phyloP scores from a whole-genome alignment of 2,113 vertebrate species.

The Pachypanchax playfairii region DNA sequence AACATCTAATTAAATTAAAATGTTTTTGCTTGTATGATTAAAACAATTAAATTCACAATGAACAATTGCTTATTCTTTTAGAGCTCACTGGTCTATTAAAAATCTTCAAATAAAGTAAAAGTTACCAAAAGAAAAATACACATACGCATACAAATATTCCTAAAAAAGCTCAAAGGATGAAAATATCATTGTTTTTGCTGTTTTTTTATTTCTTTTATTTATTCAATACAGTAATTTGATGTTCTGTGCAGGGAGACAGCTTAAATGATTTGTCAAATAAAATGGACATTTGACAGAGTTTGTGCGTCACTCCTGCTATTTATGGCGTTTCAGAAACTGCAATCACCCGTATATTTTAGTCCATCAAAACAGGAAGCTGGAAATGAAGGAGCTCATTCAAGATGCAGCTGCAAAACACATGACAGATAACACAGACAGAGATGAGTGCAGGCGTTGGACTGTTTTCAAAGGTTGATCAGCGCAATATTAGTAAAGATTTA shows the following conservation, averaged over 20 bases:
- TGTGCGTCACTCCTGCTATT: slow-evolving; percentile 73
- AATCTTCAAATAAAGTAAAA: too few species aligned
- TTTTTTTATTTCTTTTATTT: slow-evolving; percentile 23
- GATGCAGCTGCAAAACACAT: slow-evolving; percentile 43
- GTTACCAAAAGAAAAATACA: too few species aligned
- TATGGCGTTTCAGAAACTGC: slow-evolving; percentile 57
- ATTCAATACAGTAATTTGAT: slow-evolving; percentile 55
- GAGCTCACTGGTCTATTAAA: too few species aligned
- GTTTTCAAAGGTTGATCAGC: background rate
- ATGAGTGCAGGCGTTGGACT: background rate
- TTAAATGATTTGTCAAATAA: slow-evolving; percentile 54
- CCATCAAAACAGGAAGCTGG: slow-evolving; percentile 61
- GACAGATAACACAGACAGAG: background rate
- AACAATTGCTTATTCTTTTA: too few species aligned
- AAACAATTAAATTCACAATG: too few species aligned
- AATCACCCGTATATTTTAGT: slow-evolving; percentile 58
- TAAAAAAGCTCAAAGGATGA: too few species aligned
- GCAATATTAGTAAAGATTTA: background rate
- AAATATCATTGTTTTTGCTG: background rate
- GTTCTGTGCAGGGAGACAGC: slow-evolving; percentile 51
- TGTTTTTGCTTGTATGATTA: too few species aligned
- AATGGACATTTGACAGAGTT: slow-evolving; percentile 66
- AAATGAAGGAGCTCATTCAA: slow-evolving; percentile 58
- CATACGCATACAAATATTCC: too few species aligned
- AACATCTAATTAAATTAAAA: too few species aligned